phyloP scores from a whole-genome alignment of 1,140 invertebrate species.

The Oreohelix idahoensis region DNA sequence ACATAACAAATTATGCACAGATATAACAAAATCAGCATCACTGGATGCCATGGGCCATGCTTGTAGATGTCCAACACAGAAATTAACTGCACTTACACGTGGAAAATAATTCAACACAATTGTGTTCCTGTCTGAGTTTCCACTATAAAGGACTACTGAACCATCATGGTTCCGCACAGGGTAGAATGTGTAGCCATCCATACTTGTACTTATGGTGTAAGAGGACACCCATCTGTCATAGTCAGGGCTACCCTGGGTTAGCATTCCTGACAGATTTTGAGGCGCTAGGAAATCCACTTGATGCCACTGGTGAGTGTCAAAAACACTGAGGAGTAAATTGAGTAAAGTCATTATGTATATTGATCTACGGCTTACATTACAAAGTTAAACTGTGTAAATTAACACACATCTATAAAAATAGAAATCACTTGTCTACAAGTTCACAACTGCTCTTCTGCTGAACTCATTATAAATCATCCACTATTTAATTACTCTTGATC shows the following conservation, averaged over 20 bases:
- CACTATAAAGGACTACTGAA: not conserved
- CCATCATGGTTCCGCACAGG: slow-evolving; percentile 3
- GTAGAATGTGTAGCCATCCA: slow-evolving; percentile 27
- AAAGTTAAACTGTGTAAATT: too few relatives aligned
- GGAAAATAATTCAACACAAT: slow-evolving; percentile 14
- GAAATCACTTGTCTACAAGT: too few relatives aligned
- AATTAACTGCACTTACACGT: slow-evolving; percentile 28
- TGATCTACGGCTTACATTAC: too few relatives aligned
- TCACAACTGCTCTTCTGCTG: too few relatives aligned
- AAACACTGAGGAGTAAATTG: slow-evolving; percentile 24
- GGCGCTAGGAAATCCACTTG: slow-evolving; percentile 44
- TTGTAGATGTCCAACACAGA: too few relatives aligned
- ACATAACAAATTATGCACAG: too few relatives aligned
- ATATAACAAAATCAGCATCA: too few relatives aligned
- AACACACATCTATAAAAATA: too few relatives aligned
- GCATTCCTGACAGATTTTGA: slow-evolving; percentile 44
- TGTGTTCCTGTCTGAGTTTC: slow-evolving; percentile 16
- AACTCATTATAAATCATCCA: too few relatives aligned
- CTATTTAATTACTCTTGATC: too few relatives aligned
- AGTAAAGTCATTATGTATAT: too few relatives aligned
- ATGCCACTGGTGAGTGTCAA: slow-evolving; percentile 45
- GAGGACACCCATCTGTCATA: slow-evolving; percentile 47
- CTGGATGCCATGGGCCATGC: too few relatives aligned
- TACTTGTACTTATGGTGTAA: slow-evolving; percentile 9
- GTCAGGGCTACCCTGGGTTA: slow-evolving; percentile 51